Evolutionary conservation across 2,797 vertebrate genomes (phyloP).

Genomic region (Delichon dasypus): DNA sequence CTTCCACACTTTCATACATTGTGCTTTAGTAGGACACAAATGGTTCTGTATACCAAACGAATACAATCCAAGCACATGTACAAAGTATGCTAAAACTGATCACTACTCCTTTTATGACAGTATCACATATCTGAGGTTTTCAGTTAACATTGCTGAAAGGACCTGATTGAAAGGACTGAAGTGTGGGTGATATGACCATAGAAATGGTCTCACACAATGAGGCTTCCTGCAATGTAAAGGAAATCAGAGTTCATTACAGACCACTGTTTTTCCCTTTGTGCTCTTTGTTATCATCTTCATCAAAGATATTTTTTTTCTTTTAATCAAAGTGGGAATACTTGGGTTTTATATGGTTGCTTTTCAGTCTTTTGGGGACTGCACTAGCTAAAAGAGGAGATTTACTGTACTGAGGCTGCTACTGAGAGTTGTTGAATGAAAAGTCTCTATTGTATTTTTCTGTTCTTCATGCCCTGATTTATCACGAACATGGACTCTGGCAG

Average conservation of each 20-base stretch:
- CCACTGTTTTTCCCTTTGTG: neutral
- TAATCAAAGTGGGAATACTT: neutral
- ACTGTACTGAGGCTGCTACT: neutral
- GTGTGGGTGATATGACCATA: accelerated
- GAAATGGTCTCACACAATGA: neutral
- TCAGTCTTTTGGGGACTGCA: neutral
- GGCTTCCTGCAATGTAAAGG: neutral
- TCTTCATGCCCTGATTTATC: neutral
- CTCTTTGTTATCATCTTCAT: neutral
- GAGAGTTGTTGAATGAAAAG: neutral
- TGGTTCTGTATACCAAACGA: neutral
- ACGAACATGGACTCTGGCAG: neutral
- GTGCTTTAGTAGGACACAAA: neutral
- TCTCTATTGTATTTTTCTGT: neutral
- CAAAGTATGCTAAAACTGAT: neutral
- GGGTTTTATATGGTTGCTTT: neutral
- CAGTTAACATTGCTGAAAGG: neutral
- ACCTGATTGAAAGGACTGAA: neutral
- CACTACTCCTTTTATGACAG: neutral
- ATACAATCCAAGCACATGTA: neutral
- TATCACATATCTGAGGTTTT: neutral
- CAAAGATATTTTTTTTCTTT: neutral
- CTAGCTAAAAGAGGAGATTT: neutral
- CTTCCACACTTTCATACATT: neutral
- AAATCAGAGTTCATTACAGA: neutral